phyloP scores from a whole-genome alignment of 2,797 vertebrate species.

The Protonibea diacanthus region DNA sequence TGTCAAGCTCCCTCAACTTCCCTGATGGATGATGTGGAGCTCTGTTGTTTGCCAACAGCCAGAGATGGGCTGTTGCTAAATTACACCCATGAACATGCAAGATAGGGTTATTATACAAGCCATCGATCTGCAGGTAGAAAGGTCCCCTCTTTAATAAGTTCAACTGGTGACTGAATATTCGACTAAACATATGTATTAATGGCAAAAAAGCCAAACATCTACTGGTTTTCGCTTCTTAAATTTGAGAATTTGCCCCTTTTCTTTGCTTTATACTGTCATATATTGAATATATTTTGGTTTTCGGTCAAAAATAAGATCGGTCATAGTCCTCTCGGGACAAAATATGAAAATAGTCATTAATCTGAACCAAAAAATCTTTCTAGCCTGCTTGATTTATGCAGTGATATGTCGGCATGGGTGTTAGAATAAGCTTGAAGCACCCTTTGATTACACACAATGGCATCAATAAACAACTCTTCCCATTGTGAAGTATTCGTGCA shows the following conservation, averaged over 20 bases:
- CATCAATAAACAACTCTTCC: conserved; percentile 28
- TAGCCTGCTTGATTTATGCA: conserved; percentile 3
- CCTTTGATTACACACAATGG: conserved; percentile 17
- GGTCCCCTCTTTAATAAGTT: conserved; percentile 10
- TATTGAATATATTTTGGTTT: neutral
- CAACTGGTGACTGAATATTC: neutral
- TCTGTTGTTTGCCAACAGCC: conserved; percentile 63
- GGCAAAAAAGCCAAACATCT: neutral
- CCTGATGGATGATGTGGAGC: conserved; percentile 71
- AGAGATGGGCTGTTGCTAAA: conserved; percentile 59
- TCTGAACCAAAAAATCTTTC: too few relatives aligned
- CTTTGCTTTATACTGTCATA: neutral
- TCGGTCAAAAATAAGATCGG: neutral
- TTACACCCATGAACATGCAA: conserved; percentile 51
- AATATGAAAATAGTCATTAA: neutral
- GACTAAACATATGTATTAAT: neutral
- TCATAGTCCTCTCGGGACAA: neutral
- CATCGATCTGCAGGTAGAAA: conserved; percentile 11
- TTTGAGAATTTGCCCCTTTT: neutral
- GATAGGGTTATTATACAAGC: conserved; percentile 29
- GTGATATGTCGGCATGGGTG: conserved; percentile 6
- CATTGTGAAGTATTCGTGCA: conserved; percentile 23
- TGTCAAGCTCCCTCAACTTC: conserved; percentile 70
- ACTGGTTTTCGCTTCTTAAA: neutral
- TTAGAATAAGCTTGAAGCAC: conserved; percentile 23